These are phyloP conservation scores for Andricus curvator DNA, from an alignment of 2,888 invertebrate genomes.

Conservation along the genomic window DNA sequence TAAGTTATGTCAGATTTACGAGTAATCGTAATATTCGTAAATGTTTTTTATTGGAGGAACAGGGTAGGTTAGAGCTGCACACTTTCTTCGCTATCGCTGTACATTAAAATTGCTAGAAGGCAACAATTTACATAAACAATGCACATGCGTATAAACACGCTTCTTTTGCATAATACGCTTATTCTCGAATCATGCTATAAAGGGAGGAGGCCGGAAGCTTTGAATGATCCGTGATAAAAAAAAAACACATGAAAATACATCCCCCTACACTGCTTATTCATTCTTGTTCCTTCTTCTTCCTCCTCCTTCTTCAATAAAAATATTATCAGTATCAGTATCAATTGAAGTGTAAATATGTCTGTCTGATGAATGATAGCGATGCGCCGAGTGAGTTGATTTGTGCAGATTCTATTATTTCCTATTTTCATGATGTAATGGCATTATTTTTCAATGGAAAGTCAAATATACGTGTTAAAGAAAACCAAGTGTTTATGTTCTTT, in stretches of 20 bases:
- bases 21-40: constrained; percentile 56
- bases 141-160: not conserved
- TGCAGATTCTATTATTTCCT: constrained; percentile 77
- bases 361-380: constrained; percentile 70
- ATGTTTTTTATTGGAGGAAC: constrained; percentile 74
- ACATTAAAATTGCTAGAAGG: constrained; percentile 21
- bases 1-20: constrained; percentile 46
- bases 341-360: constrained; percentile 70
- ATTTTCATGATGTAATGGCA: constrained; percentile 71
- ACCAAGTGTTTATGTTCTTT: constrained; percentile 20
- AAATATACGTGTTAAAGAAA: constrained; percentile 75
- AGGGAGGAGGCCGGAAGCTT: not conserved
- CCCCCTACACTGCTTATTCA: too few species aligned
- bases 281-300: not conserved
- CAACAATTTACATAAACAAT: not conserved
- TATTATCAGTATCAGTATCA: constrained; percentile 45
- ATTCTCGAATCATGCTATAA: not conserved
- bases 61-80: constrained; percentile 75
- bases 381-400: constrained; percentile 75
- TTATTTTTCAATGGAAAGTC: constrained; percentile 76
- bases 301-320: constrained; percentile 45
- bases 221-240: not conserved
- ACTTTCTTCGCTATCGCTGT: constrained; percentile 68
- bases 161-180: not conserved
- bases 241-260: too few species aligned